phyloP scores from a whole-genome alignment of 2,888 invertebrate genomes.

The Atrina japonica region DNA sequence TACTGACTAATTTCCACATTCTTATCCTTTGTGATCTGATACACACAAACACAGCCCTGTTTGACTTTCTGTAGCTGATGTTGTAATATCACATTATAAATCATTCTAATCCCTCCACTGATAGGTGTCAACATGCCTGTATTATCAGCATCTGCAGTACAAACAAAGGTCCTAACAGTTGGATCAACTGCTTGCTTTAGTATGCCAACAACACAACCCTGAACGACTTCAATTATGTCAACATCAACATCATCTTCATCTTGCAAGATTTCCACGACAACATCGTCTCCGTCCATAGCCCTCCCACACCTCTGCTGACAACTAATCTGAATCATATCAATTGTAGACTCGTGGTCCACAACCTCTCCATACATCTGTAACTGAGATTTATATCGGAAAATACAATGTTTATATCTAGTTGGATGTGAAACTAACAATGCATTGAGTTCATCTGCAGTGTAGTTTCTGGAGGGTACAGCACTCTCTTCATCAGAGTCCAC shows the following conservation, averaged over 20 bases:
- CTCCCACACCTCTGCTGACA: slow-evolving; percentile 63
- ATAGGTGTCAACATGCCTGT: slow-evolving; percentile 73
- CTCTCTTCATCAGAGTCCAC: background rate
- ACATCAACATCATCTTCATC: slow-evolving; percentile 39
- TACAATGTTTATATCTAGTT: slow-evolving; percentile 65
- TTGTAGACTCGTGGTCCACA: slow-evolving; percentile 36
- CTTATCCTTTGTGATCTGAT: slow-evolving; percentile 58
- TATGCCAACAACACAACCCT: slow-evolving; percentile 72
- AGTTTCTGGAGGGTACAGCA: background rate
- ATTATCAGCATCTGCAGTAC: slow-evolving; percentile 65
- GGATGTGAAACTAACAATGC: slow-evolving; percentile 57
- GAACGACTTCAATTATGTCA: slow-evolving; percentile 34
- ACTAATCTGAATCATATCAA: slow-evolving; percentile 51
- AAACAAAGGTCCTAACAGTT: slow-evolving; percentile 69
- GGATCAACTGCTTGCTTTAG: slow-evolving; percentile 65
- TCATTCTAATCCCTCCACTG: slow-evolving; percentile 64
- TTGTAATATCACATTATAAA: slow-evolving; percentile 65
- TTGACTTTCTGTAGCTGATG: slow-evolving; percentile 48
- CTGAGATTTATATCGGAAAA: slow-evolving; percentile 52
- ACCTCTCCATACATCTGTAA: slow-evolving; percentile 54
- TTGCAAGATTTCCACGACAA: slow-evolving; percentile 69
- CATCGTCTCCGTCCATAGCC: slow-evolving; percentile 72
- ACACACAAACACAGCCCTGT: slow-evolving; percentile 66
- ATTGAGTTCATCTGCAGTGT: slow-evolving; percentile 46
- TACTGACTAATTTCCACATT: slow-evolving; percentile 66